Percentiles rank a stretch among this genome's conserved stretches.
Evolutionary conservation across 1,140 invertebrate species (phyloP).

Genomic region (Papilio polytes): DNA sequence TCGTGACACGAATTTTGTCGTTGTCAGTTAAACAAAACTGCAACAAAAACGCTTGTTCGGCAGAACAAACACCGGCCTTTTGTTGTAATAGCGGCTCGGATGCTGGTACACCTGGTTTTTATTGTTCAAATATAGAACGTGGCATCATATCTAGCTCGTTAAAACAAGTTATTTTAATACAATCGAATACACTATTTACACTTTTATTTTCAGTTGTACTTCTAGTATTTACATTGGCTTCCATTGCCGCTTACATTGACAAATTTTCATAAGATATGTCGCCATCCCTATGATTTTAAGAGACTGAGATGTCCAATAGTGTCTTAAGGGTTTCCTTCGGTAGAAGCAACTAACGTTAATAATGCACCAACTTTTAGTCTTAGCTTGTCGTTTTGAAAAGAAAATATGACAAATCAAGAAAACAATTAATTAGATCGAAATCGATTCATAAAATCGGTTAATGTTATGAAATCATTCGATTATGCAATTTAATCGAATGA

Average conservation of each 20-base stretch:
- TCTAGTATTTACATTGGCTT: no score
- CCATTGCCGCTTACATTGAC: no score
- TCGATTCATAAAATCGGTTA: background rate
- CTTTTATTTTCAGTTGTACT: conserved; percentile 5
- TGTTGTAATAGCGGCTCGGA: conserved; percentile 37
- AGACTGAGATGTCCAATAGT: no score
- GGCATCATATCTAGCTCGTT: conserved; percentile 27
- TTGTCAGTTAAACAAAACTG: conserved; percentile 41
- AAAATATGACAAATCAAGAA: background rate
- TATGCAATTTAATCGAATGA: conserved; percentile 44
- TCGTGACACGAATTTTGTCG: conserved; percentile 40
- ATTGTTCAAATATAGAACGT: conserved; percentile 38
- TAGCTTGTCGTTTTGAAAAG: no score
- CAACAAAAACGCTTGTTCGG: conserved; percentile 41
- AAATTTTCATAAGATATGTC: no score
- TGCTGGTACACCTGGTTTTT: conserved; percentile 37
- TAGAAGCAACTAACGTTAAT: no score
- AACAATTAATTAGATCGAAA: background rate
- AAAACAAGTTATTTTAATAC: conserved; percentile 34
- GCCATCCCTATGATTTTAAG: no score
- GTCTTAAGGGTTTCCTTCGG: no score
- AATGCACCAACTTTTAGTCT: no score
- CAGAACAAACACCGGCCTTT: conserved; percentile 39
- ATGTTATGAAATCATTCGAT: conserved; percentile 5
- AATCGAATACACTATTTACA: background rate